Percentiles rank a stretch among this genome's conserved stretches.
Evolutionary conservation across 2,888 invertebrate species (phyloP).

Genomic region (Conus canariensis): DNA sequence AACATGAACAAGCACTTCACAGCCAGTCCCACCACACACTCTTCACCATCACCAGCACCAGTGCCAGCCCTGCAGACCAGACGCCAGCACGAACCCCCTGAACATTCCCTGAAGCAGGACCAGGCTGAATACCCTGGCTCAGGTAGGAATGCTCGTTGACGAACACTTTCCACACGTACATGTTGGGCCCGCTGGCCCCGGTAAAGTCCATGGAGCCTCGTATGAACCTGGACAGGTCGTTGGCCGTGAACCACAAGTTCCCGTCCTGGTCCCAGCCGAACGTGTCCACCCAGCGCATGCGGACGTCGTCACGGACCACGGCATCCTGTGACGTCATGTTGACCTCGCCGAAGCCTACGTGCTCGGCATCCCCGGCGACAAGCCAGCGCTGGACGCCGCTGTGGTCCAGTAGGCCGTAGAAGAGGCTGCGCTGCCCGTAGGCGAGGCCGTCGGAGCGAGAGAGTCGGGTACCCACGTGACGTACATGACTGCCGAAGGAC

Average conservation of each 20-base stretch:
- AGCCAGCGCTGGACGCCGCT: constrained; percentile 65
- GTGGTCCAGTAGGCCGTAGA: constrained; percentile 59
- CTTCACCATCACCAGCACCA: too few species aligned
- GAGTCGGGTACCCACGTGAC: constrained; percentile 60
- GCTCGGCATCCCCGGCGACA: constrained; percentile 51
- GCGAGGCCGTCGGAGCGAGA: constrained; percentile 63
- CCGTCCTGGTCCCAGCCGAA: constrained; percentile 60
- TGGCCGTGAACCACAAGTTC: constrained; percentile 67
- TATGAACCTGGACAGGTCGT: constrained; percentile 59
- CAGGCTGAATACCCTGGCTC: neutral
- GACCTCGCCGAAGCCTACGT: constrained; percentile 51
- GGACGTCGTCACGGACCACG: constrained; percentile 48
- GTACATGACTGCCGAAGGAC: constrained; percentile 37
- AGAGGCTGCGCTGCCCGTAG: constrained; percentile 60
- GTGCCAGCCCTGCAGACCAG: too few species aligned
- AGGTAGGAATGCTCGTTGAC: constrained; percentile 51
- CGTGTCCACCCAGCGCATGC: constrained; percentile 67
- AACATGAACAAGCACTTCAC: too few species aligned
- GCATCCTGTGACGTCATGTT: constrained; percentile 49
- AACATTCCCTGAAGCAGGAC: neutral
- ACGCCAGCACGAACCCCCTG: too few species aligned
- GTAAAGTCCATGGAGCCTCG: constrained; percentile 43
- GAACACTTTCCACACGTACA: constrained; percentile 53
- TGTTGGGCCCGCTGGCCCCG: constrained; percentile 30
- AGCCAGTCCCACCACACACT: too few species aligned